Evolutionary conservation across 2,113 vertebrate species (phyloP).

Genomic region (Cynocephalus volans): DNA sequence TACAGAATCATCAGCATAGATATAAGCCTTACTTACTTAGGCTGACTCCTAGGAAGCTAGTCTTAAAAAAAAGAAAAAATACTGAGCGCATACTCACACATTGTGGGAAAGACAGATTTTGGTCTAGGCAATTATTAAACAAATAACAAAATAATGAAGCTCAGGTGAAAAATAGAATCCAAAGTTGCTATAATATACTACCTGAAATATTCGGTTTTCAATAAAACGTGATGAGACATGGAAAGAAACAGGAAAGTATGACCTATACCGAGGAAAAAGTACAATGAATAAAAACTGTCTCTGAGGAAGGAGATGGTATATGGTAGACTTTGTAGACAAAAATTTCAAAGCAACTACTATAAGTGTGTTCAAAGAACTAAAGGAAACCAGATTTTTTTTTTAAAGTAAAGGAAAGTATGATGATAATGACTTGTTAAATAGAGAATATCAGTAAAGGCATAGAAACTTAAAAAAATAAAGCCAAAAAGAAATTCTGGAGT

Average conservation of each 20-base stretch:
- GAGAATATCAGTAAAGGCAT: background rate
- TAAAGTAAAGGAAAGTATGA: background rate
- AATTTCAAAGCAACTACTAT: background rate
- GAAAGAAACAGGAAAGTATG: background rate
- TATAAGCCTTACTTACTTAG: background rate
- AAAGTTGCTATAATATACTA: background rate
- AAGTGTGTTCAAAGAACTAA: background rate
- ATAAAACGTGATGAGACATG: background rate
- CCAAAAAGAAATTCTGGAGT: background rate
- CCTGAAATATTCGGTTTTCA: background rate
- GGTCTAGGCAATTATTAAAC: background rate
- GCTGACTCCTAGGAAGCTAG: background rate
- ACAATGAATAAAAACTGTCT: background rate
- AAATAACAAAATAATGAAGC: background rate
- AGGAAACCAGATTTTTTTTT: background rate
- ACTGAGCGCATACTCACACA: no score
- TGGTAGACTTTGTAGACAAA: background rate
- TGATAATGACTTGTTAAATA: background rate
- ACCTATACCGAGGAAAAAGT: background rate
- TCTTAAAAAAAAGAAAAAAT: background rate
- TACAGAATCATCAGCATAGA: background rate
- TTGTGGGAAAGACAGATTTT: background rate
- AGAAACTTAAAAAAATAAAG: background rate
- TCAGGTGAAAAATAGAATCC: background rate
- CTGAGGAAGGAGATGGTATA: background rate